Conservation (phyloP, 2,113 vertebrate genomes). For the Hippocampus zosterae region DNA sequence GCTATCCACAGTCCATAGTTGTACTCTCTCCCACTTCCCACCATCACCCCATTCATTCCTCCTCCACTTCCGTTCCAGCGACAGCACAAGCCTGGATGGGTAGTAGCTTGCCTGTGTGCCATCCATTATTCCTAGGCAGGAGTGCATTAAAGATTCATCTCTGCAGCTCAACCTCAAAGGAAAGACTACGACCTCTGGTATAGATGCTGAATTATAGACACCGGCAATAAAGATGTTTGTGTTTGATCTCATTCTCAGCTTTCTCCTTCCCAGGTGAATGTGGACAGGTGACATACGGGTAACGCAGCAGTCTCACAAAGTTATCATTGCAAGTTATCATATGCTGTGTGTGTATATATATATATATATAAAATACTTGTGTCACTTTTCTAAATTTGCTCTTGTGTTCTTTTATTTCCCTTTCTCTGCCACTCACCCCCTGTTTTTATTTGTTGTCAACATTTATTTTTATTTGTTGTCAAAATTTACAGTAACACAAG, state of each 20-base stretch:
- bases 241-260: conserved; percentile 69
- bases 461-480: too few species aligned
- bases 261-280: conserved; percentile 52
- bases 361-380: conserved; percentile 21
- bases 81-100: conserved; percentile 22
- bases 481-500: conserved; percentile 17
- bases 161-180: conserved; percentile 69
- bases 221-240: conserved; percentile 73
- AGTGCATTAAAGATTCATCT: conserved; percentile 74
- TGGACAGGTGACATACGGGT: conserved; percentile 28
- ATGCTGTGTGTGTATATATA: conserved; percentile 16
- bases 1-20: conserved; percentile 17
- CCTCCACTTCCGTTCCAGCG: conserved; percentile 34
- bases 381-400: conserved; percentile 18
- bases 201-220: conserved; percentile 75
- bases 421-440: conserved; percentile 13
- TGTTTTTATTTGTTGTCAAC: conserved; percentile 10
- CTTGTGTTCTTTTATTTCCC: conserved; percentile 13
- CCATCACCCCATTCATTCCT: conserved; percentile 24
- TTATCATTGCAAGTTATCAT: conserved; percentile 6
- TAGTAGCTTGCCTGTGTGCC: conserved; percentile 51
- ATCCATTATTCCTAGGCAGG: conserved; percentile 69
- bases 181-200: conserved; percentile 71
- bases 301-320: conserved; percentile 17
- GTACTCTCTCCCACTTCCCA: conserved; percentile 16